Conservation (phyloP, 2,888 invertebrate genomes). For the Trachelus tabidus region DNA sequence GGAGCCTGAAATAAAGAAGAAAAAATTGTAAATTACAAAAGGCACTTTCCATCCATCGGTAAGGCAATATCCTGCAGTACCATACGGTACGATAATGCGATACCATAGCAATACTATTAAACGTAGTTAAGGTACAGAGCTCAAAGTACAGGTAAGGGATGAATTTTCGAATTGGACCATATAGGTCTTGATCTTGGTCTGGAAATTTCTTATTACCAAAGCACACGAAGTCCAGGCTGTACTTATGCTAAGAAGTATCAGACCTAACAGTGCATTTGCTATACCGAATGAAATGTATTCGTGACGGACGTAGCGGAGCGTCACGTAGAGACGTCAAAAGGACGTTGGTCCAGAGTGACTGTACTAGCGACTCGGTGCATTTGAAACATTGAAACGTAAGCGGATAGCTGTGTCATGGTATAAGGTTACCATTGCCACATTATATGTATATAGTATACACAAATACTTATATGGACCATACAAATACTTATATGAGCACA, state of each 20-base stretch:
- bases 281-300: background rate
- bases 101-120: no score
- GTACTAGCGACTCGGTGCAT: constrained; percentile 15
- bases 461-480: constrained; percentile 9
- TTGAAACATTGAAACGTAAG: constrained; percentile 23
- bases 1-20: constrained; percentile 78
- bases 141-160: background rate
- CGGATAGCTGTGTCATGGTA: background rate
- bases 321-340: background rate
- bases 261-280: background rate
- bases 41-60: background rate
- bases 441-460: background rate
- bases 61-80: background rate
- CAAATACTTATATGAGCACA: background rate
- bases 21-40: background rate
- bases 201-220: background rate
- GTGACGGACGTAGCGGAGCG: background rate
- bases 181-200: background rate
- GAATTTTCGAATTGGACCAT: background rate
- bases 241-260: background rate
- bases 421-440: constrained; percentile 10
- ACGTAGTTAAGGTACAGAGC: background rate
- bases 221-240: background rate
- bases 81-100: background rate
- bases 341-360: background rate